Base-by-base conservation (phyloP, 2,797 vertebrate genomes). In the Chaunax sp. region DNA sequence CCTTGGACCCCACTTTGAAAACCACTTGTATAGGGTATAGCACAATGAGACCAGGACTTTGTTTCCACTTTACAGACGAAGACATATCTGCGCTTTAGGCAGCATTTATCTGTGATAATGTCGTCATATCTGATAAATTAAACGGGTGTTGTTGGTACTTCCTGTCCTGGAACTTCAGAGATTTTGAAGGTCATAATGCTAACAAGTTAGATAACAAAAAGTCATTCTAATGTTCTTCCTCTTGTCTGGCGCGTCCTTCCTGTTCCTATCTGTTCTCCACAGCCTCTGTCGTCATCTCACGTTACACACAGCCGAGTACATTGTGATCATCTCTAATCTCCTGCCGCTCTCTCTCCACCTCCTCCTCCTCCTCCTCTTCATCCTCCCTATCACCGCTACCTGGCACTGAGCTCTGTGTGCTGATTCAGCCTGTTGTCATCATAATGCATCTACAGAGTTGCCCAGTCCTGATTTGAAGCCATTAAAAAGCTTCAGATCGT, bases 351-450 rank as follows among this genome's bases (percentile, higher is more conserved):
- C 11, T 11, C 49, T 47, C 28, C 18, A 6, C 11, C n/a, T 19
- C 6, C 28, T 13, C 18, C 26, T 25, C 45, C 10, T 20, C 43
- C 43, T 13, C 43, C 13, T 59, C 14, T 23, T n/a, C n/a, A n/a
- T n/a, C 33, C 11, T 46, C 19, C 38, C 40, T 22, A 22, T 33
- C 37, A 53, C 52, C 38, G 4, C 67, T 58, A 56, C 70, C 72
- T 81, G 60, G 69, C 82, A 49, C 45, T 40, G 55, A 55, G 68
- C 71, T 62, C 49, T 63, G 35, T 75, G 46, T 79, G 75, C 84
- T 88, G 84, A 86, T 78, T 87, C 83, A 84, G 81, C 83, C 69
- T 1, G 3, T 83, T 84, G 62, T 77, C 62, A 80, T 78, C 64
- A 81, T 84, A 54, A 69, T 72, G 74, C 62, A 69, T 73, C 60